Percentiles rank a stretch among this genome's conserved stretches.
Evolutionary conservation across 2,888 invertebrate species (phyloP).

Genomic region (Epistrophe grossulariae): DNA sequence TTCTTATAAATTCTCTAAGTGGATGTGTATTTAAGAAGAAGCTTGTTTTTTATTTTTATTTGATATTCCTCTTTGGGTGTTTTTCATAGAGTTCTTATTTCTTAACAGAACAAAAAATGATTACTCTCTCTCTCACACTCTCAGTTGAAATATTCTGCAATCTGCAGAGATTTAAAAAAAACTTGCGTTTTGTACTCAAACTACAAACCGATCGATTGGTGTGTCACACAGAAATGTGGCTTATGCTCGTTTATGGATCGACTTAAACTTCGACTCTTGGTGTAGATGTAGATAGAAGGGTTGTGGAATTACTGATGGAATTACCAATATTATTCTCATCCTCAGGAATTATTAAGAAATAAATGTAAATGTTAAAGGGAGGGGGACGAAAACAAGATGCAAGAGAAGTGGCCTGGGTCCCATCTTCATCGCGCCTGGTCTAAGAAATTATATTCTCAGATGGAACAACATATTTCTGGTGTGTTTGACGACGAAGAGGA

Average conservation of each 20-base stretch:
- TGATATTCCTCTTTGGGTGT: slow-evolving; percentile 22
- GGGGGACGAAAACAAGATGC: slow-evolving; percentile 9
- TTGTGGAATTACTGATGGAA: slow-evolving; percentile 39
- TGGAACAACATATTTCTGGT: slow-evolving; percentile 70
- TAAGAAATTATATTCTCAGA: slow-evolving; percentile 68
- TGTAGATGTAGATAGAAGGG: slow-evolving; percentile 32
- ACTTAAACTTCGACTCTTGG: slow-evolving; percentile 53
- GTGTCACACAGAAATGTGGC: slow-evolving; percentile 69
- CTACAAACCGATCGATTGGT: slow-evolving; percentile 59
- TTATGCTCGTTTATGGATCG: slow-evolving; percentile 74
- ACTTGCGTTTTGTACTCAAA: slow-evolving; percentile 38
- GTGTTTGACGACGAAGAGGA: slow-evolving; percentile 61
- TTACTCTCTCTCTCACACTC: slow-evolving; percentile 54
- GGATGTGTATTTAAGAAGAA: slow-evolving; percentile 61
- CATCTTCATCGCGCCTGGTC: slow-evolving; percentile 50
- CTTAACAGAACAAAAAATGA: slow-evolving; percentile 48
- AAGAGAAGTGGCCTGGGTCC: slow-evolving; percentile 18
- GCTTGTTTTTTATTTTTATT: slow-evolving; percentile 30
- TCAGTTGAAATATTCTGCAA: slow-evolving; percentile 29
- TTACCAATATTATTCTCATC: slow-evolving; percentile 33
- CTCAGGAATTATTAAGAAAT: slow-evolving; percentile 74
- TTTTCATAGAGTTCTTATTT: slow-evolving; percentile 5
- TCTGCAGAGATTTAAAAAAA: slow-evolving; percentile 6
- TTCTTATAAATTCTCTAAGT: slow-evolving; percentile 73
- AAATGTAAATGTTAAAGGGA: slow-evolving; percentile 61